Percentiles rank a stretch among this genome's conserved stretches.
Evolutionary conservation across 1,140 invertebrate genomes (phyloP).

Genomic region (Monomorium pharaonis): DNA sequence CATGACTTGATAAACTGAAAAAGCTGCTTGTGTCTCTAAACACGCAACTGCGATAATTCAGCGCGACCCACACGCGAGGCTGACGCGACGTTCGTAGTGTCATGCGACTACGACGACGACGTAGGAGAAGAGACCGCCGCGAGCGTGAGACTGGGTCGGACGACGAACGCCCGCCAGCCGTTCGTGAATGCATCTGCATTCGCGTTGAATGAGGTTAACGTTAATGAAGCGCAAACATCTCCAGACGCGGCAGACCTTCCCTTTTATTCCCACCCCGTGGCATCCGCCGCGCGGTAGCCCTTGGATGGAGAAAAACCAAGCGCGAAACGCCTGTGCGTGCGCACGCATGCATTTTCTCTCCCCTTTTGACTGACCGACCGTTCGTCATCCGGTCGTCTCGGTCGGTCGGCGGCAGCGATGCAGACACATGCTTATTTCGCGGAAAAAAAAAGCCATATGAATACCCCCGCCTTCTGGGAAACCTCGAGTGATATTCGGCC

Average conservation of each 20-base stretch:
- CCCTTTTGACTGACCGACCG: background rate
- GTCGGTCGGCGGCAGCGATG: background rate
- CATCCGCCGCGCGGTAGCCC: background rate
- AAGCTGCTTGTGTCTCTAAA: background rate
- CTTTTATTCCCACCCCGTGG: constrained; percentile 62
- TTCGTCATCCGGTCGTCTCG: constrained; percentile 38
- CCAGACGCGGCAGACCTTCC: constrained; percentile 68
- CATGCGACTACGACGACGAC: background rate
- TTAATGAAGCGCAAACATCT: constrained; percentile 74
- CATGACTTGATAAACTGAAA: constrained; percentile 1
- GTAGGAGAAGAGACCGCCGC: background rate
- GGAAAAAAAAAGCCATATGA: constrained; percentile 20
- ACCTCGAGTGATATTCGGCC: constrained; percentile 21
- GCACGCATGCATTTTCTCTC: constrained; percentile 12
- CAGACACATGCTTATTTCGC: constrained; percentile 12
- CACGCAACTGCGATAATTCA: background rate
- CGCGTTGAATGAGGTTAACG: constrained; percentile 73
- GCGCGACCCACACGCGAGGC: constrained; percentile 7
- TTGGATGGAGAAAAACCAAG: background rate
- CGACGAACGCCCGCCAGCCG: constrained; percentile 21
- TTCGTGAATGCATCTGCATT: constrained; percentile 70
- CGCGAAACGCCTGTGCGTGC: constrained; percentile 3
- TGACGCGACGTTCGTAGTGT: background rate
- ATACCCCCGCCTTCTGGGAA: constrained; percentile 12
- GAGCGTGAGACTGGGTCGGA: constrained; percentile 66